Evolutionary conservation across 2,888 invertebrate species (phyloP), one percentile per base, ranked within the genome.

Genomic region (Leptogaster cylindrica): DNA sequence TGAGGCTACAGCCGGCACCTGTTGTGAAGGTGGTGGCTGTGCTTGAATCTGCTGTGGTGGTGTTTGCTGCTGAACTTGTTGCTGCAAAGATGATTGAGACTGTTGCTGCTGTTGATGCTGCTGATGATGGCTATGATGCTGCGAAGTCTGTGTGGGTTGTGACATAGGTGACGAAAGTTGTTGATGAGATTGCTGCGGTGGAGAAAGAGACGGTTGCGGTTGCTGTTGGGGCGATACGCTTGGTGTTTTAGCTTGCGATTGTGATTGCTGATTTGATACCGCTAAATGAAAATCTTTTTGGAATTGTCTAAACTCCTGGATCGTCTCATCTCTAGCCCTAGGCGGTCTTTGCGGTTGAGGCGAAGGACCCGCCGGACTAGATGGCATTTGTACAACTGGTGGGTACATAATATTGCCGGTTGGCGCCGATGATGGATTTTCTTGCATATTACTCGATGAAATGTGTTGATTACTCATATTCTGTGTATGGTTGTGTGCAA

Each of bases 271-370:
- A 33, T 71, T 75, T 5, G 72, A 71, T 44, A 72, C 72, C 2
- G 84, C 82, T 76, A 93, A 77, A 80, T 92, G 90, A 80, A 93
- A 93, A 73, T 93, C 92, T 74, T 89, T 85, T 0, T 89, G 86
- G 79, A 94, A 94, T 76, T 90, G 89, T 72, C 91, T 87, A 65
- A 93, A 78, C 68, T 92, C 91, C 70, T 80, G 80, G 66, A 79
- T 68, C 69, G 79, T 78, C 68, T 76, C 79, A 25, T 80, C 80
- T 20, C 81, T 77, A 6, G 76, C 67, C 14, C 79, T 76, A 70
- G 77, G 75, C 71, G 75, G 77, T 31, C 79, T 74, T 66, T 79
- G 76, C 2, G 76, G 78, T 36, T 77, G 77, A 3, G 78, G 75
- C 23, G 75, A 74, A 12, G 74, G 74, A 46, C 77, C 77, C 27